Percentiles rank a stretch among this genome's conserved stretches.
Evolutionary conservation across 2,113 vertebrate genomes (phyloP).

Genomic region (Oreotrochilus melanogaster): DNA sequence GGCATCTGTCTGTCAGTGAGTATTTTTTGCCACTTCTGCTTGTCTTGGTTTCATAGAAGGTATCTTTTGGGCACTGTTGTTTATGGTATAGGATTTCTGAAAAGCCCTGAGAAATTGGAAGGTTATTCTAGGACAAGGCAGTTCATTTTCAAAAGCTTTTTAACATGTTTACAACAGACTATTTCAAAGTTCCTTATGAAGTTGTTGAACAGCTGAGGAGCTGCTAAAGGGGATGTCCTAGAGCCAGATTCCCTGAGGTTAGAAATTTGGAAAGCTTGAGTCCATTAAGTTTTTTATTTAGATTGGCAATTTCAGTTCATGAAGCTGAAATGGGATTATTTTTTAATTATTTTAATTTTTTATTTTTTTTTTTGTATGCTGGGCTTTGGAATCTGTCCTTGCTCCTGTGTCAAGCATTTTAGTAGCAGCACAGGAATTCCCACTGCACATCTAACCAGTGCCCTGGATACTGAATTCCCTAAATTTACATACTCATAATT

Average conservation of each 20-base stretch:
- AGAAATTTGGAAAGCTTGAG: conserved; percentile 41
- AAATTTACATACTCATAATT: background rate
- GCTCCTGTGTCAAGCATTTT: background rate
- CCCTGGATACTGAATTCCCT: background rate
- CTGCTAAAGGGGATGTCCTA: conserved; percentile 40
- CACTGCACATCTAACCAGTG: background rate
- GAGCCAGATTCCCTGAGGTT: conserved; percentile 59
- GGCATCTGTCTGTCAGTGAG: conserved; percentile 94
- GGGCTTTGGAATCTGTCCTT: conserved; percentile 5
- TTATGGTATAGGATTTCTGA: background rate
- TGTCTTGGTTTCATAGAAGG: background rate
- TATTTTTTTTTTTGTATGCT: background rate
- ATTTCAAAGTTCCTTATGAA: conserved; percentile 18
- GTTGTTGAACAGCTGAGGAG: conserved; percentile 46
- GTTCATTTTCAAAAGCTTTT: conserved; percentile 20
- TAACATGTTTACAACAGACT: conserved; percentile 1
- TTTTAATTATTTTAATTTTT: background rate
- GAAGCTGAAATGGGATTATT: background rate
- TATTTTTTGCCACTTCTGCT: conserved; percentile 32
- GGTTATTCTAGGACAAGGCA: conserved; percentile 40
- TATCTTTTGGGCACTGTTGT: background rate
- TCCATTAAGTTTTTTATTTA: conserved; percentile 55
- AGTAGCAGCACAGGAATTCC: background rate
- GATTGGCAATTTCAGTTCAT: conserved; percentile 37
- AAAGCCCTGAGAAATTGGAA: conserved; percentile 10